A percentile compares a stretch with the other conserved stretches of the same genome.
These are phyloP conservation scores for Eolophus roseicapilla DNA, from an alignment of 2,113 vertebrate species.

Conservation along the genomic window DNA sequence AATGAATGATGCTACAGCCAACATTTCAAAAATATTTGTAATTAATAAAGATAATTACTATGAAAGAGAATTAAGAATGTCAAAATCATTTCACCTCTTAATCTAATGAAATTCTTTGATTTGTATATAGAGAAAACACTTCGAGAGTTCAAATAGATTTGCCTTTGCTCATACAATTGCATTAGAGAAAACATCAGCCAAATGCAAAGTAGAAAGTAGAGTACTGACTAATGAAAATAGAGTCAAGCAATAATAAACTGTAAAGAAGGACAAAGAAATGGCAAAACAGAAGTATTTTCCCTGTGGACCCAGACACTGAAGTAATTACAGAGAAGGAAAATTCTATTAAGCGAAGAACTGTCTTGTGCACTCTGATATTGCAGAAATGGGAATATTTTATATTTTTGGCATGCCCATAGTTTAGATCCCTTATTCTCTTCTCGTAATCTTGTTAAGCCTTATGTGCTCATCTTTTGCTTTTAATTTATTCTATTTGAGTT, in stretches of 20 bases:
- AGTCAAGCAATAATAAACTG: background rate
- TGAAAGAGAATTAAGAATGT: background rate
- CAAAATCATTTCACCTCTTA: background rate
- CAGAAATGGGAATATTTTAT: background rate
- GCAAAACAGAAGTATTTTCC: background rate
- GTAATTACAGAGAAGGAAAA: slow-evolving; percentile 16
- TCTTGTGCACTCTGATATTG: background rate
- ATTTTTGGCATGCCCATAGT: slow-evolving; percentile 10
- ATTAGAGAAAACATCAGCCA: background rate
- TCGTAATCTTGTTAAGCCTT: slow-evolving; percentile 22
- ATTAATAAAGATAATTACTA: background rate
- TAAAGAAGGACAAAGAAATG: background rate
- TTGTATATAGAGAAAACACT: background rate
- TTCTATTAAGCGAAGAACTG: background rate
- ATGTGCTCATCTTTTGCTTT: slow-evolving; percentile 18
- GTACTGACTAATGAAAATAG: background rate
- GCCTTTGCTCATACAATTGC: background rate
- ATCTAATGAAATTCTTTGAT: background rate
- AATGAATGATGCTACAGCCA: background rate
- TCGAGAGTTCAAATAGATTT: background rate
- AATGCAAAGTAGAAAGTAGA: background rate
- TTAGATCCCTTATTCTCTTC: slow-evolving; percentile 6
- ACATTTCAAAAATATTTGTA: background rate
- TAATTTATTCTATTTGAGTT: slow-evolving; percentile 28
- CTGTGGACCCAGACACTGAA: background rate